Conservation (phyloP, 1,140 invertebrate species). For the Macrocentrus cingulum region DNA sequence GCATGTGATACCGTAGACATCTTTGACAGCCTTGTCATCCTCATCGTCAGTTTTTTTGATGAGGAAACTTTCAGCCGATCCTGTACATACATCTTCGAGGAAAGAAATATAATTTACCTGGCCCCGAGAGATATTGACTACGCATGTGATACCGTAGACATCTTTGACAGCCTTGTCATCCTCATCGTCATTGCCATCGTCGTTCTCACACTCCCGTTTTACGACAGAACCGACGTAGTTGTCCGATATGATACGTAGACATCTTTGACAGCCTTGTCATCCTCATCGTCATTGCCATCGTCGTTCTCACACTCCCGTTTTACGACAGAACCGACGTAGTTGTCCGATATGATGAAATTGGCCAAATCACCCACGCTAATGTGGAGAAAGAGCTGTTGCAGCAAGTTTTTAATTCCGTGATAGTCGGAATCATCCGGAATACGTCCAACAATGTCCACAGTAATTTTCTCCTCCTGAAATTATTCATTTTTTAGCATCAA, state of each 20-base stretch:
- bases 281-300: slow-evolving; percentile 61
- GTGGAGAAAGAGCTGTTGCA: slow-evolving; percentile 80
- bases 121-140: slow-evolving; percentile 75
- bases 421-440: slow-evolving; percentile 78
- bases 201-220: background rate
- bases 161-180: slow-evolving; percentile 71
- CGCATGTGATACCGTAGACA: slow-evolving; percentile 80
- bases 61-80: background rate
- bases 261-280: slow-evolving; percentile 70
- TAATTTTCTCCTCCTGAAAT: slow-evolving; percentile 63
- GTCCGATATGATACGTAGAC: slow-evolving; percentile 80
- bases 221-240: slow-evolving; percentile 6
- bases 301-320: slow-evolving; percentile 71
- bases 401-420: slow-evolving; percentile 79
- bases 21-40: slow-evolving; percentile 69
- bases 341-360: slow-evolving; percentile 80
- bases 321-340: slow-evolving; percentile 82
- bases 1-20: slow-evolving; percentile 81
- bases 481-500: no score
- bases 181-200: no score
- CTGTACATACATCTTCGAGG: slow-evolving; percentile 5
- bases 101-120: slow-evolving; percentile 56
- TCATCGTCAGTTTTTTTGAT: no score
- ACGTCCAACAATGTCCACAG: slow-evolving; percentile 83
- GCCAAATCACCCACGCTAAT: slow-evolving; percentile 75